Conservation (phyloP, 2,797 vertebrate genomes). For the Gymnodraco acuticeps region DNA sequence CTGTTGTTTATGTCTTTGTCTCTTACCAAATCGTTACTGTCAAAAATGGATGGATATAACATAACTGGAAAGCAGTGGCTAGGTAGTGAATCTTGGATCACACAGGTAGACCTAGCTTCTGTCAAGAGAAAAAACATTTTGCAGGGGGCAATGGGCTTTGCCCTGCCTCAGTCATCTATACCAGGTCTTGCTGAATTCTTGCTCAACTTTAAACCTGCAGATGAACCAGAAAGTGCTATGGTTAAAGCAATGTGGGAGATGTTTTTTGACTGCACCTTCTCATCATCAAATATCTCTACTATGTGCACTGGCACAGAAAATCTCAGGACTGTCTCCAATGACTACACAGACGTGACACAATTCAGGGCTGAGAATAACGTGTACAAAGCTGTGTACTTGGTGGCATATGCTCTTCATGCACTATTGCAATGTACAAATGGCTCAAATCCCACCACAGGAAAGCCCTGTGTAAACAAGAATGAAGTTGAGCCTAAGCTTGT, state of each 20-base stretch:
- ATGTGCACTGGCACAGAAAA: conserved; percentile 73
- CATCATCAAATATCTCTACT: conserved; percentile 57
- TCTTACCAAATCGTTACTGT: conserved; percentile 47
- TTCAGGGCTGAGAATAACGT: conserved; percentile 76
- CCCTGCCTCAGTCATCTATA: conserved; percentile 62
- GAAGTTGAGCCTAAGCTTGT: conserved; percentile 69
- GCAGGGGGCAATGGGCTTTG: conserved; percentile 74
- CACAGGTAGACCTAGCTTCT: conserved; percentile 63
- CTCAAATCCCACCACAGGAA: conserved; percentile 71
- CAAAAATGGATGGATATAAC: conserved; percentile 52
- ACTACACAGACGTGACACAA: conserved; percentile 70
- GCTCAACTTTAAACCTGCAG: conserved; percentile 65
- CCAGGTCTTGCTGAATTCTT: conserved; percentile 69
- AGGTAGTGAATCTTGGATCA: conserved; percentile 72
- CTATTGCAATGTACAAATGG: conserved; percentile 74
- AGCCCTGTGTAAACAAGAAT: conserved; percentile 65
- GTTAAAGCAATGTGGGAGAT: conserved; percentile 42
- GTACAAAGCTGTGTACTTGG: conserved; percentile 74
- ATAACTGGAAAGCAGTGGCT: conserved; percentile 76
- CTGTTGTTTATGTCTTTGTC: conserved; percentile 70
- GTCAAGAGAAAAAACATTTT: conserved; percentile 52
- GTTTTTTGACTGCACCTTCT: conserved; percentile 28
- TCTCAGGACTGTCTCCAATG: conserved; percentile 64
- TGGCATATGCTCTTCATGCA: conserved; percentile 70
- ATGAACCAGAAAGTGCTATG: conserved; percentile 60